phyloP scores from a whole-genome alignment of 2,113 vertebrate genomes.

The Colinus virginianus region DNA sequence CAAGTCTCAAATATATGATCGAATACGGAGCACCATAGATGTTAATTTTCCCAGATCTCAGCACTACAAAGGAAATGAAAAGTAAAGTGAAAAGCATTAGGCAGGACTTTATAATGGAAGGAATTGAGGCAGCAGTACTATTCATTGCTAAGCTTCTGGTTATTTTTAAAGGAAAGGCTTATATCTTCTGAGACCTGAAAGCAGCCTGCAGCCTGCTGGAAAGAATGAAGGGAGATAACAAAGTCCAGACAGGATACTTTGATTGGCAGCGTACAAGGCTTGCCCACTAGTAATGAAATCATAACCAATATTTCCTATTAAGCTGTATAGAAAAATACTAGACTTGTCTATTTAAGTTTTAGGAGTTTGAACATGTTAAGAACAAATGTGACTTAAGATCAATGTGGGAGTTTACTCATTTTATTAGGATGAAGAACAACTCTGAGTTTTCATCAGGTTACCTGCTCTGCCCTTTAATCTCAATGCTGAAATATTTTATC shows the following conservation, averaged over 20 bases:
- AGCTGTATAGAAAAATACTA: not conserved
- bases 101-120: slow-evolving; percentile 44
- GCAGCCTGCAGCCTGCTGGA: slow-evolving; percentile 52
- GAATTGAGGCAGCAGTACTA: slow-evolving; percentile 62
- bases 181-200: slow-evolving; percentile 61
- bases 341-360: not conserved
- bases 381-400: not conserved
- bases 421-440: not conserved
- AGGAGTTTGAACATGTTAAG: not conserved
- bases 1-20: slow-evolving; percentile 34
- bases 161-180: slow-evolving; percentile 66
- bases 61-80: slow-evolving; percentile 62
- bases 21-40: slow-evolving; percentile 39
- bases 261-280: slow-evolving; percentile 34
- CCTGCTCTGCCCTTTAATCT: not conserved
- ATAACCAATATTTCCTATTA: not conserved
- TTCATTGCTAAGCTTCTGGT: slow-evolving; percentile 63
- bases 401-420: not conserved
- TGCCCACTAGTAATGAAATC: not conserved
- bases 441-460: not conserved
- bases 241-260: slow-evolving; percentile 46
- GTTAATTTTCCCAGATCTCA: slow-evolving; percentile 64
- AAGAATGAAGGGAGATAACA: slow-evolving; percentile 59
- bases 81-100: slow-evolving; percentile 62
- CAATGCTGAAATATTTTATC: not conserved